Base-by-base conservation (phyloP, 2,888 invertebrate genomes). In the Zaprionus bogoriensis region DNA sequence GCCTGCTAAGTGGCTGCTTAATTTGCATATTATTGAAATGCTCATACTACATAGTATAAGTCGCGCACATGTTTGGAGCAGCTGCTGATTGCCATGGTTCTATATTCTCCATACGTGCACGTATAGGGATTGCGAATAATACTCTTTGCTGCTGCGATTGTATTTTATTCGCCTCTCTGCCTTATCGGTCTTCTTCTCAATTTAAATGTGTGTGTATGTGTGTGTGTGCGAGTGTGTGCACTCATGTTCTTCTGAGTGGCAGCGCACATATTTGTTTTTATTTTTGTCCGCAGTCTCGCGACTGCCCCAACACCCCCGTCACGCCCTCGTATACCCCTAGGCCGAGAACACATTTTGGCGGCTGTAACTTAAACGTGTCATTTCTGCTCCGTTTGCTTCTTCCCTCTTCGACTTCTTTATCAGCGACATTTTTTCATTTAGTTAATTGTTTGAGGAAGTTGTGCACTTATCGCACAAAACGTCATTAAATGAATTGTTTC, bases 371-470 rank as follows among this genome's bases (percentile, higher is more conserved):
- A 48, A 48, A 74, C 75, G 75, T 72, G 65, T 74, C 65, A 48
- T 14, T 60, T 61, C 39, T 42, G 14, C 41, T 54, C 22, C 28
- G 52, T 54, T 75, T 58, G 45, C 30, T 44, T 23, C 10, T 30
- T 47, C 14, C 39, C 46, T 50, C 44, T 63, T 44, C 23, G 30
- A 19, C 12, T 19, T 14, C 38, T 32, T 79, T 79, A 79, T 85
- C 78, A 60, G 30, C 19, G 39, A 59, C 62, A 59, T 48, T 58
- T 63, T 60, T 51, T 42, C 66, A 73, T 70, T 75, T 78, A 61
- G 65, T 51, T 82, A 85, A 80, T 82, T 80, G 61, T 66, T 73
- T 66, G 48, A 73, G 79, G 79, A 80, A 80, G 83, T 85, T 48
- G 50, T 39, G 36, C 19, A 44, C 65, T 74, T 75, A 78, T 84